Percentiles rank a stretch among this genome's conserved stretches.
Evolutionary conservation across 2,888 invertebrate species (phyloP).

Genomic region (Craniophora ligustri): DNA sequence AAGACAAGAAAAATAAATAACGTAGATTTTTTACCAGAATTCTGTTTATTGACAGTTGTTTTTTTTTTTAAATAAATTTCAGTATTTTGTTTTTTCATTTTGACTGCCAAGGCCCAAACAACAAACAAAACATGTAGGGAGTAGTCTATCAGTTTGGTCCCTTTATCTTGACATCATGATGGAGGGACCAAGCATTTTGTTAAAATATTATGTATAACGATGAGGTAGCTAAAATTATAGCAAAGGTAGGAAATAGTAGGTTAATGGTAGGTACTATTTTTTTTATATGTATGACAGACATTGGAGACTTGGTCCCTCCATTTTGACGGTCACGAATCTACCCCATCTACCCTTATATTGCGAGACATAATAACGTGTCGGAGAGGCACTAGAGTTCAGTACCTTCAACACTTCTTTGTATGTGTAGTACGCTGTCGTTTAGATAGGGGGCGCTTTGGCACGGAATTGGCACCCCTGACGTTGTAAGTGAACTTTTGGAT

Average conservation of each 20-base stretch:
- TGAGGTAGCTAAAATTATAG: too few relatives aligned
- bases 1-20: constrained; percentile 72
- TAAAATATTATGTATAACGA: too few relatives aligned
- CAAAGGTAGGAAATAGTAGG: too few relatives aligned
- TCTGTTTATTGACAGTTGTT: not conserved
- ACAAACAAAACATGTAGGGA: too few relatives aligned
- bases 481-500: constrained; percentile 3
- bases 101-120: too few relatives aligned
- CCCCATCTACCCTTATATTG: constrained; percentile 41
- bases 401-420: constrained; percentile 13
- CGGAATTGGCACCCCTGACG: not conserved
- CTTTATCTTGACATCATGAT: too few relatives aligned
- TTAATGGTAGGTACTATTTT: too few relatives aligned
- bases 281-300: too few relatives aligned
- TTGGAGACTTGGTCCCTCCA: too few relatives aligned
- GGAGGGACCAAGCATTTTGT: too few relatives aligned
- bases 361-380: constrained; percentile 10
- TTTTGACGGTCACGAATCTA: not conserved
- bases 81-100: too few relatives aligned
- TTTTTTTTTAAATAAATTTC: not conserved
- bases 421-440: constrained; percentile 19
- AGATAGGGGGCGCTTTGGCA: constrained; percentile 48
- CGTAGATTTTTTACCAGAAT: not conserved
- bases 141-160: too few relatives aligned
- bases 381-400: constrained; percentile 1